Base-by-base conservation (phyloP, 2,113 vertebrate genomes). In the Xenus cinereus region DNA sequence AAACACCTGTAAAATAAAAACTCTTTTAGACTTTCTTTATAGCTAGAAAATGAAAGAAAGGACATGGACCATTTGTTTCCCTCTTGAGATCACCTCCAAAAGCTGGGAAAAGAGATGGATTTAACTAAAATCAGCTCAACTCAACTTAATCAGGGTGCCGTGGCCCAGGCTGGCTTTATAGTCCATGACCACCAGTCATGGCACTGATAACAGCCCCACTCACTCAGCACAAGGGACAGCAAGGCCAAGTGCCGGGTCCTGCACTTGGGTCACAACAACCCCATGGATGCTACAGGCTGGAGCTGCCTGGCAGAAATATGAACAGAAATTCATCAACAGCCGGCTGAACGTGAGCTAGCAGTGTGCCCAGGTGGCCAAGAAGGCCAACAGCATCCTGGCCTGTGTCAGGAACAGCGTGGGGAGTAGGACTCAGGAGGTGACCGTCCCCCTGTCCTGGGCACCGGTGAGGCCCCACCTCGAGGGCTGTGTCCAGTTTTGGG, bases 221-320 rank as follows among this genome's bases (percentile, higher is more conserved):
- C 39, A 11, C 68, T 62, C 50, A 54, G 37, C 1, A 0, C 14
- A n/a, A 48, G 4, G 51, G 37, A 20, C 33, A 63, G 20, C 32
- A 62, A 67, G 39, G 32, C 53, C 2, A 26, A 56, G 35, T 57
- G 33, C 27, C 1, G 1, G 16, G 27, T 62, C 59, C 50, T 59
- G 72, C 51, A 11, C 27, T 68, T 62, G 7, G 12, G 27, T 37
- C 32, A 22, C 30, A 26, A 10, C 45, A 79, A 56, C 14, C 22
- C 39, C 27, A 10, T 3, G 32, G 63, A 88, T 0, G 0, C n/a
- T 19, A 14, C 10, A 73, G 53, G 14, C 12, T 72, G 73, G 50
- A 71, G 35, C 26, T 62, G n/a, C 20, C 30, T 0, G 0, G 4
- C 0, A 0, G 35, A 72, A 24, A 41, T 63, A 41, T 28, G 16